These are phyloP conservation scores for Drosophila subsilvestris DNA, from an alignment of 2,888 invertebrate species.

Conservation along the genomic window DNA sequence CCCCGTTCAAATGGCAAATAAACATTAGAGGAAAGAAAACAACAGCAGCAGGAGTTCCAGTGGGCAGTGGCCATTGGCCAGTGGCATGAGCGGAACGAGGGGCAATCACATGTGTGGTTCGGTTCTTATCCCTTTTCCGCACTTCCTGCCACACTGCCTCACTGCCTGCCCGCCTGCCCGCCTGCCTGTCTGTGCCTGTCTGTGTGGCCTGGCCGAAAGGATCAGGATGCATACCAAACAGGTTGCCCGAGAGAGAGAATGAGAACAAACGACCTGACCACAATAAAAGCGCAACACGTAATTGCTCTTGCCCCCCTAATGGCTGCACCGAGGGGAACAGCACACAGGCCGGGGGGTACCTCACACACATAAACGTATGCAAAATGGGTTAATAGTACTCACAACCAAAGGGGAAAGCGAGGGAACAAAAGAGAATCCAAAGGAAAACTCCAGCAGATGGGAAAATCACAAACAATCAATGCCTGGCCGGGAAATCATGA, in stretches of 20 bases:
- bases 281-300: conserved; percentile 74
- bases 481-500: background rate
- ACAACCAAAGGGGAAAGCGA: background rate
- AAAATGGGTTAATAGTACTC: background rate
- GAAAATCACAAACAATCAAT: background rate
- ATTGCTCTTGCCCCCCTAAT: conserved; percentile 54
- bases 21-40: conserved; percentile 56
- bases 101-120: conserved; percentile 37
- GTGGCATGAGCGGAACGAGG: conserved; percentile 50
- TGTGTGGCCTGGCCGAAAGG: conserved; percentile 27
- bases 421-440: background rate
- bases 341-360: too few relatives aligned
- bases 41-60: background rate
- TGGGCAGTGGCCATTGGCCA: background rate
- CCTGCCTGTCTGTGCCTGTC: conserved; percentile 18
- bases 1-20: conserved; percentile 46
- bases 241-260: conserved; percentile 11
- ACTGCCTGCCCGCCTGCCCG: background rate
- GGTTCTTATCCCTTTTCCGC: conserved; percentile 43
- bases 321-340: background rate
- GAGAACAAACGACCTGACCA: conserved; percentile 15
- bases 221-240: conserved; percentile 32
- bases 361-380: background rate
- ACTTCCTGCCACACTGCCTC: conserved; percentile 12
- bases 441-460: background rate